phyloP scores from a whole-genome alignment of 2,797 vertebrate species.

The Heliangelus exortis region DNA sequence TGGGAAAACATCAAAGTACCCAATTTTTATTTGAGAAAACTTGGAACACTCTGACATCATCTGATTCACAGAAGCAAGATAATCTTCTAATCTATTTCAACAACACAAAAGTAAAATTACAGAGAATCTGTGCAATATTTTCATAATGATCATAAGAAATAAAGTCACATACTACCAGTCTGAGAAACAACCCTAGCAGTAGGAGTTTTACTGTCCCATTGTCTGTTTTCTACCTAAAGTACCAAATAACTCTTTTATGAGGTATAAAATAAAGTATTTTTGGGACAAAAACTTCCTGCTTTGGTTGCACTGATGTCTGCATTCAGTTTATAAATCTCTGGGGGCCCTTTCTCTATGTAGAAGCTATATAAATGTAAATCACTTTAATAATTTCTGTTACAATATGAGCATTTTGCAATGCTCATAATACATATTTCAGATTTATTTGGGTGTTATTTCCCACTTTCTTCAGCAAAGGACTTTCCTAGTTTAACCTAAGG shows the following conservation, averaged over 20 bases:
- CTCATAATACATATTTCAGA: neutral
- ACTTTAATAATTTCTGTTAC: conserved; percentile 15
- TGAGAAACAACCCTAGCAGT: neutral
- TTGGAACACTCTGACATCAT: neutral
- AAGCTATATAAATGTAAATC: conserved; percentile 53
- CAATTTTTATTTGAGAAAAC: neutral
- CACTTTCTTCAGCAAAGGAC: neutral
- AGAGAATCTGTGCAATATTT: neutral
- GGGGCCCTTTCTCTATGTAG: neutral
- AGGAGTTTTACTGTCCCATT: neutral
- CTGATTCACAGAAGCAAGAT: neutral
- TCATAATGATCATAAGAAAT: neutral
- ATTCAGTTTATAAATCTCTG: neutral
- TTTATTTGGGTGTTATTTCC: conserved; percentile 7
- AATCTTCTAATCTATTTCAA: neutral
- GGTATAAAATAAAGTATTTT: neutral
- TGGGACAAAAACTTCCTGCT: neutral
- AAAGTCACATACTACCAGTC: rapidly evolving
- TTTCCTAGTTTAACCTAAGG: neutral
- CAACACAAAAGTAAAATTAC: neutral
- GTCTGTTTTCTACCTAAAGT: neutral
- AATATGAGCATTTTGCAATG: neutral
- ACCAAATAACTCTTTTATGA: neutral
- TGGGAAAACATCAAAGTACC: rapidly evolving
- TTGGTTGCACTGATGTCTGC: neutral